Evolutionary conservation across 1,140 invertebrate species (phyloP), one percentile per base, ranked within the genome.

Genomic region (Heliconius hermathena): DNA sequence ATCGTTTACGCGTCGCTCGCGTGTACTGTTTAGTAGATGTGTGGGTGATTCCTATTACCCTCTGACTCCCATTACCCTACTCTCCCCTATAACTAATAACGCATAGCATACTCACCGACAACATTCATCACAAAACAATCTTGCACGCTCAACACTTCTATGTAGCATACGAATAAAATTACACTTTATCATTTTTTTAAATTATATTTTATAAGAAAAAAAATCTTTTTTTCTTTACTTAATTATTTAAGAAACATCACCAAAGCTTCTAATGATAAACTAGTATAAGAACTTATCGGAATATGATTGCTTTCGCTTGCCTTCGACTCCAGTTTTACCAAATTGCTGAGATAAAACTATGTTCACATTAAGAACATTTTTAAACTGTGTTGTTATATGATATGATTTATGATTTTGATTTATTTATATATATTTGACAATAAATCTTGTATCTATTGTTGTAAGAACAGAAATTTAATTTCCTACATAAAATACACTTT

Each of bases 71-170:
- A n/a, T n/a, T n/a, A n/a, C n/a, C n/a, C n/a, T n/a, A n/a, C n/a
- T n/a, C n/a, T n/a, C n/a, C n/a, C n/a, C n/a, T n/a, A 11, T 46
- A 52, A 52, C 16, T 52, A 8, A 52, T 8, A 20, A 20, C 18
- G 6, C 8, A 8, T 20, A 20, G 41, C 41, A 13, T 52, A n/a
- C 81, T 81, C 81, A 86, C 85, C 85, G 80, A 71, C 76, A 74
- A 74, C 82, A 83, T 66, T 85, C 33, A 29, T 82, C 77, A 72
- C 71, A 83, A 82, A 82, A 83, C 20, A 80, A 75, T 57, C 71
- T 79, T 33, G 70, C 33, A 46, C n/a, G 76, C 79, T 81, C 60
- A 16, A 66, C 13, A 76, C 26, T 66, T 66, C 13, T 76, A 66
- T 66, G 36, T 26, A 76, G 18, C 74, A 36, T 41, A 9, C 74